phyloP scores from a whole-genome alignment of 2,888 invertebrate genomes.

The Dolichopus griseipennis region DNA sequence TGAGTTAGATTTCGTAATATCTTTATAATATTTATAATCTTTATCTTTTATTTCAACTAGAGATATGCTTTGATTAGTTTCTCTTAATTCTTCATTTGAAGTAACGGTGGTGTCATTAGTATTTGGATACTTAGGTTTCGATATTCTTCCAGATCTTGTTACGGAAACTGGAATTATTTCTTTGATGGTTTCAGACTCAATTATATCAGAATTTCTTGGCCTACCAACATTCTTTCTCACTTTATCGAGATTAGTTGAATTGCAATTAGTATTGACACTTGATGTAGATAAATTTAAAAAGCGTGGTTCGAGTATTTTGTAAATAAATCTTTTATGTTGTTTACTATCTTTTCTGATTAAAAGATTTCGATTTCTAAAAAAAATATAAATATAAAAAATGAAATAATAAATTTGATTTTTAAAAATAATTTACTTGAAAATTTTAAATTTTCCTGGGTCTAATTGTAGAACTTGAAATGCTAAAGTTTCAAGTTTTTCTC shows the following conservation, averaged over 20 bases:
- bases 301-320: constrained; percentile 34
- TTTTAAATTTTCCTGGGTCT: background rate
- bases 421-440: background rate
- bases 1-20: constrained; percentile 9
- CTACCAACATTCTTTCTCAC: constrained; percentile 16
- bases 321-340: constrained; percentile 35
- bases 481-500: background rate
- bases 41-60: constrained; percentile 14
- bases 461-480: background rate
- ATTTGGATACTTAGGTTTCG: background rate
- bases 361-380: constrained; percentile 34
- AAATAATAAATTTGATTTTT: constrained; percentile 7
- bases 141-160: constrained; percentile 10
- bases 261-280: background rate
- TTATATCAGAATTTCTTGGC: constrained; percentile 18
- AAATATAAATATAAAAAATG: background rate
- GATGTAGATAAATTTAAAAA: constrained; percentile 28
- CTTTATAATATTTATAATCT: constrained; percentile 20
- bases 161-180: constrained; percentile 14
- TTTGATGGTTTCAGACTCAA: constrained; percentile 29
- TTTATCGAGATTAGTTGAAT: constrained; percentile 15
- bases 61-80: background rate
- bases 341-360: constrained; percentile 32
- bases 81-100: background rate
- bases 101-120: background rate